Base-by-base conservation (phyloP, 2,797 vertebrate species). In the Chaenodraco wilsoni region DNA sequence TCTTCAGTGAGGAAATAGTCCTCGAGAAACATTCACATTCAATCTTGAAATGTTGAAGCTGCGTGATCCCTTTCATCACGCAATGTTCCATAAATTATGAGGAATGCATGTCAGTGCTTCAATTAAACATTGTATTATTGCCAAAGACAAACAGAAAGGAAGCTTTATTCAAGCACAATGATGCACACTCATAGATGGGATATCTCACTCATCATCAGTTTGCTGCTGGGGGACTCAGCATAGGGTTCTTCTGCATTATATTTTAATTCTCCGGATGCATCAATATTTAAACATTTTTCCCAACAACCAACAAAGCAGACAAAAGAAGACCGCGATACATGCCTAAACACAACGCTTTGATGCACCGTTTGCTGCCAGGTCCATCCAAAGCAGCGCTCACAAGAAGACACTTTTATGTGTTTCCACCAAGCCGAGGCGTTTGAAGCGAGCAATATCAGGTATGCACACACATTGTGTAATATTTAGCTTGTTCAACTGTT, bases 301-400 rank as follows among this genome's bases (percentile, higher is more conserved):
- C 27, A 27, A 23, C 21, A 48, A 19, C 19, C 14, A 57, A 60
- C 45, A 40, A 45, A 72, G 21, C 69, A 74, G 16, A 63, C 31
- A 63, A 65, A 72, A 56, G 52, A 67, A 57, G 56, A 59, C 66
- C 61, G 50, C 51, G 62, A 54, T 48, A 46, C 5, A 50, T n/a
- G 55, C 63, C 50, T 71, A 74, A 85, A 84, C 62, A 73, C 73
- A 76, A 65, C 37, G 54, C 67, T 72, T 56, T 81, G 60, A 87
- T 62, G 61, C 57, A 21, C 54, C 10, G 5, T 68, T 79, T 73
- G 37, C 62, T 74, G 69, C 45, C 19, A 56, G 4, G n/a, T 51
- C 40, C 23, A 40, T 74, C 45, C 23, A 49, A 2, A 61, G 46
- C 23, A 55, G 15, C 5, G 0, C 61, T 50, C 58, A 19, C 59